Percentiles rank a stretch among this genome's conserved stretches.
phyloP scores from a whole-genome alignment of 1,140 invertebrate species.

The Lamellibrachia luymesi region DNA sequence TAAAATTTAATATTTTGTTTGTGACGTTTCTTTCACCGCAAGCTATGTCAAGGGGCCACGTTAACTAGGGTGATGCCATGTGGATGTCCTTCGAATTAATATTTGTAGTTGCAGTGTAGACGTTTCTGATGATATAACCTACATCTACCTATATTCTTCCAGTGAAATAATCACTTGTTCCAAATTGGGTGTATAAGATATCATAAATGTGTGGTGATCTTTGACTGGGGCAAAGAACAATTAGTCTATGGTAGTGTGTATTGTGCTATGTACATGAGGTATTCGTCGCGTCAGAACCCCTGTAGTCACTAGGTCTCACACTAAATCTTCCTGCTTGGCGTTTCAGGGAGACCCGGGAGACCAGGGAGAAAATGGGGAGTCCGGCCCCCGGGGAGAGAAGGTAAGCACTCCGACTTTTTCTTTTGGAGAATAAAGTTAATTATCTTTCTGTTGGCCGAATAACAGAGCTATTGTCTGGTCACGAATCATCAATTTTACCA shows the following conservation, averaged over 20 bases:
- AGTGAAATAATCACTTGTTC: not conserved
- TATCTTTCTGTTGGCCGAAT: not conserved
- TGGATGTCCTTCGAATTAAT: no score
- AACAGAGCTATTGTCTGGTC: not conserved
- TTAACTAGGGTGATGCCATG: not conserved
- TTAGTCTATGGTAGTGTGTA: not conserved
- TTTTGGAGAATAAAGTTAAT: not conserved
- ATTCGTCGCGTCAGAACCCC: not conserved
- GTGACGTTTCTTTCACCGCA: not conserved
- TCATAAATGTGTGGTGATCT: not conserved
- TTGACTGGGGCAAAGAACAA: not conserved
- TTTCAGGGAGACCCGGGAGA: not conserved
- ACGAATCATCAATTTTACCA: no score
- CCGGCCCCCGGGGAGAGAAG: not conserved
- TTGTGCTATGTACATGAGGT: not conserved
- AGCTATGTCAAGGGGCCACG: not conserved
- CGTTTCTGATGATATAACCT: no score
- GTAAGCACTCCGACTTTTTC: not conserved
- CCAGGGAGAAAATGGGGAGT: not conserved
- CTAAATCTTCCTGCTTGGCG: not conserved
- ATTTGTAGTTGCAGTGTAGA: not conserved
- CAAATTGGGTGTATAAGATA: not conserved
- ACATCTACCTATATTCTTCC: not conserved
- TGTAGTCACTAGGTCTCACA: not conserved
- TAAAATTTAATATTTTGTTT: no score